Base-by-base conservation (phyloP, 2,888 invertebrate genomes). In the Thymelicus sylvestris region DNA sequence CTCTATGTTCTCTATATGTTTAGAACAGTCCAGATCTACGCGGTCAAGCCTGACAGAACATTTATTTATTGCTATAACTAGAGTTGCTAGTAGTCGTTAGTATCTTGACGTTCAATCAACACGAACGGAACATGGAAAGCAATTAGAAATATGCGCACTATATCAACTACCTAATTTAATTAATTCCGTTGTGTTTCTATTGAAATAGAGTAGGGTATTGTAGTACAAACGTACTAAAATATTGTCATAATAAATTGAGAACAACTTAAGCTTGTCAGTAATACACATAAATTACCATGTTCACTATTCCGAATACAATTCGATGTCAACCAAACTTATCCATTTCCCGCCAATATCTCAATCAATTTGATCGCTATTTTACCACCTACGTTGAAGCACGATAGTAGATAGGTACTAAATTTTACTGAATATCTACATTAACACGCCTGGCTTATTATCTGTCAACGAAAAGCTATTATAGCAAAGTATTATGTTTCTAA, bases 321-420 rank as follows among this genome's bases (percentile, higher is more conserved):
- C 31, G 13, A 55, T 71, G 71, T 55, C 61, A 71, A 55, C 66
- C 5, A 31, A 31, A 1, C 2, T 71, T 66, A 66, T 71, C 71
- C 52, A 66, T 66, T 71, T 70, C 44, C 61, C 24, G 71, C 57
- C 71, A 66, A 66, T 71, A 71, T 66, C 61, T 66, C 55, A 59
- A 71, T 52, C 61, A 31, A 66, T 41, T 61, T 66, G 70, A 61
- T 71, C 19, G 61, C 61, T n/a, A 55, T 66, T 71, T 70, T 71
- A 71, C 71, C 71, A 71, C 66, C 71, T 71, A 71, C 71, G 70
- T 66, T 52, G 71, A 44, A n/a, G 60, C 71, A 66, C 65, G 66
- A 71, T 66, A 61, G 61, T 19, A 19, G 19, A 2, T 19, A 19
- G 19, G 19, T 66, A 61, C 48, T 70, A 64, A 69, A 69, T 64